Percentiles rank a stretch among this genome's conserved stretches.
phyloP scores from a whole-genome alignment of 1,140 invertebrate genomes.

The Diabrotica virgifera region DNA sequence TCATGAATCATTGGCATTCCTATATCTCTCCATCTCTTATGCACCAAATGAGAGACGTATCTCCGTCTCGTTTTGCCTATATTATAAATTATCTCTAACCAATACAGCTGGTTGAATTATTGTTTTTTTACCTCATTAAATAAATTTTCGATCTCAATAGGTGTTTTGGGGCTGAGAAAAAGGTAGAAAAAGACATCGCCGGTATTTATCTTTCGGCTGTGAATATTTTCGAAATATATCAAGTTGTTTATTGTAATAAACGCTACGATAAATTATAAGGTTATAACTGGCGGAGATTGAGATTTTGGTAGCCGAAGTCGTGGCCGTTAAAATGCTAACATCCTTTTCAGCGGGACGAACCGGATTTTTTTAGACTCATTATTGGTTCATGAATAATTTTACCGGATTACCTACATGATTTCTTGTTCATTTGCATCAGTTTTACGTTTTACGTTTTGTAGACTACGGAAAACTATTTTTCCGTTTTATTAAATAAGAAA shows the following conservation, averaged over 20 bases:
- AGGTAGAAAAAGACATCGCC: slow-evolving; percentile 28
- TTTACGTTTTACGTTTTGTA: too few species aligned
- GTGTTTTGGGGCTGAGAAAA: slow-evolving; percentile 34
- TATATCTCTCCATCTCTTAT: slow-evolving; percentile 27
- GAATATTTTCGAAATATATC: slow-evolving; percentile 40
- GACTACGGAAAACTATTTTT: too few species aligned
- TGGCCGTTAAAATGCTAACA: slow-evolving; percentile 11
- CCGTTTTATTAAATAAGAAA: too few species aligned
- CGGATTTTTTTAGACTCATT: background rate
- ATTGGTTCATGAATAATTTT: too few species aligned
- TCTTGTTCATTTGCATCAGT: too few species aligned
- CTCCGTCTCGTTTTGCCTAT: slow-evolving; percentile 11
- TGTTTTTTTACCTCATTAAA: slow-evolving; percentile 41
- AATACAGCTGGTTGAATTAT: slow-evolving; percentile 35
- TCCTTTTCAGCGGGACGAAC: slow-evolving; percentile 9
- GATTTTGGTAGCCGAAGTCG: slow-evolving; percentile 14
- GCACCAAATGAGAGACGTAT: slow-evolving; percentile 3
- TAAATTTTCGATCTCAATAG: slow-evolving; percentile 38
- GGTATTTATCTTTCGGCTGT: slow-evolving; percentile 34
- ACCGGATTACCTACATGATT: too few species aligned
- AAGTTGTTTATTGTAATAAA: slow-evolving; percentile 39
- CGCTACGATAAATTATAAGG: slow-evolving; percentile 33
- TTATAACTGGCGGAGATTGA: slow-evolving; percentile 9
- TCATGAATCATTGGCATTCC: slow-evolving; percentile 46
- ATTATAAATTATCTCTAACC: slow-evolving; percentile 36